Evolutionary conservation across 2,113 vertebrate genomes (phyloP).

Genomic region (Oncorhynchus mykiss): DNA sequence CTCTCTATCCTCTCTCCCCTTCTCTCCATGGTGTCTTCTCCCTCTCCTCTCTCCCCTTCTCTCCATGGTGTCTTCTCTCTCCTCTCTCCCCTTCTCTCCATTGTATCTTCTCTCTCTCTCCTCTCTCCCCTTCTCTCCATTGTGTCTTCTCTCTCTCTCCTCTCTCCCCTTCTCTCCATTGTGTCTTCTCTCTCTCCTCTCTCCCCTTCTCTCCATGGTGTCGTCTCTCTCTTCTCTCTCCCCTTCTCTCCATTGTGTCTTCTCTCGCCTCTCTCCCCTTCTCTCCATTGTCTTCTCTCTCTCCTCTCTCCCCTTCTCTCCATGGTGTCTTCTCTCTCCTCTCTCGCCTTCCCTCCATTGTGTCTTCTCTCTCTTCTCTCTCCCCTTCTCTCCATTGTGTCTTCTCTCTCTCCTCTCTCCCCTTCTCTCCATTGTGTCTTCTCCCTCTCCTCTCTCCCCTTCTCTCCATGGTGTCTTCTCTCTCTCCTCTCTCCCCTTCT

Average conservation of each 20-base stretch:
- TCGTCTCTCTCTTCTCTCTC: too few species aligned
- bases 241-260: slow-evolving; percentile 37
- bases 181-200: slow-evolving; percentile 43
- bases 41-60: slow-evolving; percentile 31
- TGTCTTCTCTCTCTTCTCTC: too few species aligned
- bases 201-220: slow-evolving; percentile 27
- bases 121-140: slow-evolving; percentile 42
- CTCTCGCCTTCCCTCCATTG: too few species aligned
- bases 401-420: slow-evolving; percentile 22
- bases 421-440: slow-evolving; percentile 32
- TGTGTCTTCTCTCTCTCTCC: slow-evolving; percentile 48
- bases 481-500: slow-evolving; percentile 22
- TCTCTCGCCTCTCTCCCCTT: slow-evolving; percentile 28
- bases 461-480: slow-evolving; percentile 31
- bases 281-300: too few species aligned
- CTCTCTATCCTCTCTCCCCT: not conserved
- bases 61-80: slow-evolving; percentile 30
- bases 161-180: slow-evolving; percentile 34
- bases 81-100: not conserved
- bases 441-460: not conserved
- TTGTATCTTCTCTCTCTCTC: slow-evolving; percentile 39
- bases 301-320: slow-evolving; percentile 2
- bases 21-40: slow-evolving; percentile 49
- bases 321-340: slow-evolving; percentile 49
- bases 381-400: slow-evolving; percentile 15